Evolutionary conservation across 2,113 vertebrate genomes (phyloP), one percentile per base, ranked within the genome.

Genomic region (Paedocypris sp.): DNA sequence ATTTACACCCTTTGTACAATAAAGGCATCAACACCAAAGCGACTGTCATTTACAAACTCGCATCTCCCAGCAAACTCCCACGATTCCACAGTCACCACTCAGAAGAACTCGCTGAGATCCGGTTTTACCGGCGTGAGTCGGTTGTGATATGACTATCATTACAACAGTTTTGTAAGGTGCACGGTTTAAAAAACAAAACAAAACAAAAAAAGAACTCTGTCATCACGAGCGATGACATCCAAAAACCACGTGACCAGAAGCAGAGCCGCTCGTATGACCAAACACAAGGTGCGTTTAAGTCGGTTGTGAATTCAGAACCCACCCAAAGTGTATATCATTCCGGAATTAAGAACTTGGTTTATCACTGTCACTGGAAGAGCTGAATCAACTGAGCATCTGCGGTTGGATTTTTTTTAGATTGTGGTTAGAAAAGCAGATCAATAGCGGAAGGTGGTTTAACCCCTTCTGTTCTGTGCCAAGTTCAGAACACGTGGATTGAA

Each of bases 1-100:
- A 51, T 71, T 66, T 72, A 58, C 50, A 75, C 25, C 75, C n/a
- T n/a, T 69, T 79, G 73, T 78, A 79, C 73, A 80, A 78, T 51
- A 41, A 64, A 77, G 77, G 73, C 76, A 77, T 72, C 43, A 65
- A 71, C 38, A 73, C 20, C 29, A 25, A 51, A 22, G 31, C 26
- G n/a, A n/a, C n/a, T n/a, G 12, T 60, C 2, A 46, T 62, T 50
- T 64, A 60, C 22, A 45, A 56, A 56, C 35, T 48, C 10, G 19
- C 38, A 41, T 38, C 18, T 15, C 19, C n/a, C n/a, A 18, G 5
- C 9, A 36, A n/a, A 47, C 13, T 32, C 39, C 6, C 48, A 26
- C n/a, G n/a, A n/a, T n/a, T n/a, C n/a, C n/a, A n/a, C 19, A 32
- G 4, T 6, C 9, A 26, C 15, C 16, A 5, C 20, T 57, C 38